These are phyloP conservation scores for Kryptolebias marmoratus DNA, from an alignment of 2,113 vertebrate species.

Conservation along the genomic window DNA sequence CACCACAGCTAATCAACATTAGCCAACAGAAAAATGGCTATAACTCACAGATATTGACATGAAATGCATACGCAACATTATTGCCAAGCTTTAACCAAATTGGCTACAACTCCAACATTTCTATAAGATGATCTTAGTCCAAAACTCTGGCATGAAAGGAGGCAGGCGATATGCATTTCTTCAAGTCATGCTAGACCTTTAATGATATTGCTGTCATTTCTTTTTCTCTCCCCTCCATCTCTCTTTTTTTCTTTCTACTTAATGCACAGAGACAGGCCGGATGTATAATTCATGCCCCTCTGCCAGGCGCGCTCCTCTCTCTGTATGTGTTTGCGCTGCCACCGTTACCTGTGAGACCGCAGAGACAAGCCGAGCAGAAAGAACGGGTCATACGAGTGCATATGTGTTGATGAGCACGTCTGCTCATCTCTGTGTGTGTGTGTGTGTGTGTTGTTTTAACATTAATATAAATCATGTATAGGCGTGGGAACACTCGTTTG, in stretches of 20 bases:
- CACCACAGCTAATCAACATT: no score
- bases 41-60: no score
- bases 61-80: no score
- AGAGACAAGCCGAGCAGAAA: conserved; percentile 46
- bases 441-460: conserved; percentile 27
- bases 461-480: conserved; percentile 63
- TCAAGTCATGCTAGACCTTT: no score
- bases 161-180: no score
- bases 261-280: conserved; percentile 74
- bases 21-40: no score
- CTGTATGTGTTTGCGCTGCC: conserved; percentile 30
- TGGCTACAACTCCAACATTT: no score
- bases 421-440: conserved; percentile 16
- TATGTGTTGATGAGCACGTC: conserved; percentile 17
- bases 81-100: no score
- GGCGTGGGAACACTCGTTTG: conserved; percentile 62
- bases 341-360: conserved; percentile 47
- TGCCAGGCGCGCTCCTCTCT: conserved; percentile 56
- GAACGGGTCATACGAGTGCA: conserved; percentile 60
- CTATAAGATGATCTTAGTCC: no score
- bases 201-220: conserved; percentile 38
- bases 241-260: conserved; percentile 58
- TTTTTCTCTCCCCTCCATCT: conserved; percentile 30
- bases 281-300: conserved; percentile 79
- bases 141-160: no score